Conservation (phyloP, 1,140 invertebrate species). For the Drosophila melanica region DNA sequence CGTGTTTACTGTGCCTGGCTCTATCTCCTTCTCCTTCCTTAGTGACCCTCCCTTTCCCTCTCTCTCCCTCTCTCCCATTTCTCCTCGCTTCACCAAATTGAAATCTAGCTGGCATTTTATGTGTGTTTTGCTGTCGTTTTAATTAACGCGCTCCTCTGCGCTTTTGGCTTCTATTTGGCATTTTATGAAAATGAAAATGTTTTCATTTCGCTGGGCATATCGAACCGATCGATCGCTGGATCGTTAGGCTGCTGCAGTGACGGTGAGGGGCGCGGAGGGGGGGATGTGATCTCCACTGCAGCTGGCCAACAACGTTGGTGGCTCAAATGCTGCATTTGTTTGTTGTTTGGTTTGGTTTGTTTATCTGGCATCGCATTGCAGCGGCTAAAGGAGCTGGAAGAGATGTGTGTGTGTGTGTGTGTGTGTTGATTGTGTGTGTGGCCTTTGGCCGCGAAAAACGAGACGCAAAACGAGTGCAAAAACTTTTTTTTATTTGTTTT, state of each 20-base stretch:
- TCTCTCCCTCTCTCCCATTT: slow-evolving; percentile 10
- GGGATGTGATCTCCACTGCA: slow-evolving; percentile 16
- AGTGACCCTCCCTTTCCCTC: not conserved
- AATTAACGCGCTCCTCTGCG: slow-evolving; percentile 62
- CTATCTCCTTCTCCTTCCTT: not conserved
- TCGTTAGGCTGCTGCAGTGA: slow-evolving; percentile 4
- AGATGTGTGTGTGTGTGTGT: slow-evolving; percentile 4
- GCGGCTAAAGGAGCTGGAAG: not conserved
- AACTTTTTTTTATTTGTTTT: slow-evolving; percentile 52
- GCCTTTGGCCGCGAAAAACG: slow-evolving; percentile 55
- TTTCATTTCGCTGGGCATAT: slow-evolving; percentile 61
- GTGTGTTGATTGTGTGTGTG: slow-evolving; percentile 44
- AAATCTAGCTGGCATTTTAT: slow-evolving; percentile 77
- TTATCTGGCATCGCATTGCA: slow-evolving; percentile 45
- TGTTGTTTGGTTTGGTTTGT: slow-evolving; percentile 29
- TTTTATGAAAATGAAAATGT: slow-evolving; percentile 80
- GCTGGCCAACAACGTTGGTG: slow-evolving; percentile 43
- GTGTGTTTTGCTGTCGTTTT: slow-evolving; percentile 63
- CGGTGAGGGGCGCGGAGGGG: not conserved
- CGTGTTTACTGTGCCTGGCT: too few species aligned
- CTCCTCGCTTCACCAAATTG: slow-evolving; percentile 50
- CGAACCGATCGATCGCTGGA: slow-evolving; percentile 46
- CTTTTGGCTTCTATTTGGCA: slow-evolving; percentile 52
- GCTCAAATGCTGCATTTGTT: slow-evolving; percentile 28
- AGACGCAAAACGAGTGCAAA: slow-evolving; percentile 74